Evolutionary conservation across 2,797 vertebrate species (phyloP).

Genomic region (Psittacula derbiana): DNA sequence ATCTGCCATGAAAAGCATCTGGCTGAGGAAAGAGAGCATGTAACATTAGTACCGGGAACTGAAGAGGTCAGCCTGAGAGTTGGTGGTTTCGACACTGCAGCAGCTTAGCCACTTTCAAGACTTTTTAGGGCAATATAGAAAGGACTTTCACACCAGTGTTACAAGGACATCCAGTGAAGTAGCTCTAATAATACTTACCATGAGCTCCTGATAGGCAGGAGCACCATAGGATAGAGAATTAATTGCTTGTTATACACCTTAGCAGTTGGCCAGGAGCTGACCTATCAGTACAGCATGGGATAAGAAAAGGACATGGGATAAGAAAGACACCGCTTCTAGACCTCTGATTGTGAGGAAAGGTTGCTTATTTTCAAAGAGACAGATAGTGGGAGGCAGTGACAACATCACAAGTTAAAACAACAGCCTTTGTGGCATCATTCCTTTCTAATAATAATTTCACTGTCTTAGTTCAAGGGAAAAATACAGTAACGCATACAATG

Average conservation of each 20-base stretch:
- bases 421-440: neutral
- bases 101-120: fast-evolving
- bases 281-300: neutral
- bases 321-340: neutral
- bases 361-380: neutral
- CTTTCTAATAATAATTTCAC: neutral
- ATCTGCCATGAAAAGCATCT: neutral
- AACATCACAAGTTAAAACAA: neutral
- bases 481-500: neutral
- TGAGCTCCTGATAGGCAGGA: neutral
- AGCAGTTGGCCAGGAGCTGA: neutral
- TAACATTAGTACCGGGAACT: neutral
- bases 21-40: neutral
- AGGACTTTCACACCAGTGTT: neutral
- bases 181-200: neutral
- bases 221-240: neutral
- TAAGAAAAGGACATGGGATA: neutral
- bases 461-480: neutral
- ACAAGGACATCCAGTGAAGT: neutral
- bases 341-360: neutral
- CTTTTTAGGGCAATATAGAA: neutral
- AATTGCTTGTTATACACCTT: neutral
- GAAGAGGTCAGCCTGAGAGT: neutral
- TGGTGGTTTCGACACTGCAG: neutral
- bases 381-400: neutral